Base-by-base conservation (phyloP, 1,140 invertebrate genomes). In the Temnothorax curvispinosus region DNA sequence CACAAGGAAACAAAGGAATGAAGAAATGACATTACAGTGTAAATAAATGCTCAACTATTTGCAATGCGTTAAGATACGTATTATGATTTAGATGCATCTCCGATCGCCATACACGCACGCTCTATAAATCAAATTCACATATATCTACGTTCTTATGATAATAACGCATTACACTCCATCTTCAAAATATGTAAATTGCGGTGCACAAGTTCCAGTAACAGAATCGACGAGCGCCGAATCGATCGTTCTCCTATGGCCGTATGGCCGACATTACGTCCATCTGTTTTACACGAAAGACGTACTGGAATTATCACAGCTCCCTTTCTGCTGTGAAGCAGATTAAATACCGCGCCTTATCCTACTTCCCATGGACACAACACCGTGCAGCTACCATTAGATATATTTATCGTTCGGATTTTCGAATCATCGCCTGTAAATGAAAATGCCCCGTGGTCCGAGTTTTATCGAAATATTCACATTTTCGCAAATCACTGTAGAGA, bases 261-360 rank as follows among this genome's bases (percentile, higher is more conserved):
- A 81, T 76, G 62, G 62, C 64, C 54, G 44, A 71, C 27, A 82
- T n/a, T 27, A 74, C 35, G 18, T 67, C 50, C 78, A 18, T 81
- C 32, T 50, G 13, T 27, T 2, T 88, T 76, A 35, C 27, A 76
- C 67, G 58, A 84, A 88, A 86, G 72, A 88, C 84, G 56, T 67
- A 82, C 50, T 54, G 62, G 74, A 82, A 89, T 77, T 90, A 89
- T 90, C 89, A 90, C 88, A 89, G 88, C 78, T 90, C 58, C 64
- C 74, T 67, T 90, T 87, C 71, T 88, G 72, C 77, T 65, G 18
- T 87, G 84, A 89, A 89, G 88, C 85, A 90, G 78, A 85, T 90
- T 90, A 90, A 32, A 71, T 69, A 89, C 62, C 72, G 67, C 56
- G 41, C 52, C 87, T 71, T 54, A 74, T 75, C 15, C 84, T 90